A percentile compares a stretch with the other conserved stretches of the same genome.
Evolutionary conservation across 2,797 vertebrate species (phyloP).

Genomic region (Chanos chanos): DNA sequence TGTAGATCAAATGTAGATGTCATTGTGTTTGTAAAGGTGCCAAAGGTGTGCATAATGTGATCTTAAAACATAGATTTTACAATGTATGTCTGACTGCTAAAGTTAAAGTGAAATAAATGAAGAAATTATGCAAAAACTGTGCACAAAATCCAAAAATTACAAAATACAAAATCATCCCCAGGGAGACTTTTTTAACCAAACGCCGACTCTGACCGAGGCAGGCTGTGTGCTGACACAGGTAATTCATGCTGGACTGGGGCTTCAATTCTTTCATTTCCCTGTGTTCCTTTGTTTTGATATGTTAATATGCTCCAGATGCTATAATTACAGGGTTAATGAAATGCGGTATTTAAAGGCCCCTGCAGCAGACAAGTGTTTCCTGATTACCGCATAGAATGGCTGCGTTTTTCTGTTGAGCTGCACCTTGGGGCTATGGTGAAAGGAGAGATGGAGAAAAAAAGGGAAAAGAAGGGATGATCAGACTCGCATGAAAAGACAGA

Average conservation of each 20-base stretch:
- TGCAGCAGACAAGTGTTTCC: constrained; percentile 18
- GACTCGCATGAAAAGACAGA: no score
- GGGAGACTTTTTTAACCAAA: constrained; percentile 23
- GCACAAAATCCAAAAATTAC: constrained; percentile 25
- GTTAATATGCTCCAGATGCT: constrained; percentile 53
- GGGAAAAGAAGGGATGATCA: background rate
- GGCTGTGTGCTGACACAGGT: constrained; percentile 27
- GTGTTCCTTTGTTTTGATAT: constrained; percentile 43
- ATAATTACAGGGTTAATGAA: constrained; percentile 52
- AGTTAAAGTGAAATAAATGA: constrained; percentile 12
- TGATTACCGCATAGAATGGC: constrained; percentile 21
- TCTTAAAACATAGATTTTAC: background rate
- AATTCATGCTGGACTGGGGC: constrained; percentile 29
- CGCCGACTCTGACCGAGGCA: constrained; percentile 22
- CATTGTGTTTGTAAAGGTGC: no score
- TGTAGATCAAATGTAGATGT: no score
- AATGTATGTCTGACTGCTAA: background rate
- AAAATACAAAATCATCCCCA: constrained; percentile 13
- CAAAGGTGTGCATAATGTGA: constrained; percentile 1
- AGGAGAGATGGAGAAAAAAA: background rate
- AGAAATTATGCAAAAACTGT: constrained; percentile 23
- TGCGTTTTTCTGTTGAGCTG: background rate
- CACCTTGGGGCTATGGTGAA: background rate
- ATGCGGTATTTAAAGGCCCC: constrained; percentile 25
- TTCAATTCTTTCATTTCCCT: constrained; percentile 29